Conservation (phyloP, 2,888 invertebrate genomes). For the Linnaemya vulpina region DNA sequence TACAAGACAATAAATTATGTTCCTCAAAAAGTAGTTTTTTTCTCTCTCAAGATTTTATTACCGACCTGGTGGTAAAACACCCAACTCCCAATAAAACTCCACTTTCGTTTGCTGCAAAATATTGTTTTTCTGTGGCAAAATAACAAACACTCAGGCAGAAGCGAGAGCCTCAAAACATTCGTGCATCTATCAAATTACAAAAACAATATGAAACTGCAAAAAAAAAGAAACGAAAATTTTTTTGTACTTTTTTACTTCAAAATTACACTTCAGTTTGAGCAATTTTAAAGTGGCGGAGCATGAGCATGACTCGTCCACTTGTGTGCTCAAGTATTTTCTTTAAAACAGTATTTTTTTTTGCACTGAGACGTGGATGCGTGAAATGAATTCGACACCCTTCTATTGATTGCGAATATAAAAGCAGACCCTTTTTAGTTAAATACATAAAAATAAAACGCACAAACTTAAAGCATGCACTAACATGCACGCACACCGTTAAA, state of each 20-base stretch:
- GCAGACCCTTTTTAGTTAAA: slow-evolving; percentile 66
- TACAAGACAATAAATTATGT: not conserved
- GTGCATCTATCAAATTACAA: slow-evolving; percentile 41
- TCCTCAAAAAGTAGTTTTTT: not conserved
- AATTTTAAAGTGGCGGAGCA: not conserved
- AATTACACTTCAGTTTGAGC: slow-evolving; percentile 43
- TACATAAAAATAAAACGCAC: slow-evolving; percentile 40
- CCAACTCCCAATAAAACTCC: not conserved
- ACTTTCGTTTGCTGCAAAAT: not conserved
- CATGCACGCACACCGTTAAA: slow-evolving; percentile 55
- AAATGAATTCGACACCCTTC: slow-evolving; percentile 72
- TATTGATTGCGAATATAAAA: slow-evolving; percentile 63
- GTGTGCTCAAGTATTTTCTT: slow-evolving; percentile 61
- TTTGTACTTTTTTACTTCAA: slow-evolving; percentile 45
- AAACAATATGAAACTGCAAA: no score
- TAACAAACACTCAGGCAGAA: slow-evolving; percentile 13
- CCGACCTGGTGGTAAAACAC: not conserved
- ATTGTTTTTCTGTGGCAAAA: slow-evolving; percentile 16
- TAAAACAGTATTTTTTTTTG: slow-evolving; percentile 59
- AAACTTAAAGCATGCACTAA: slow-evolving; percentile 17
- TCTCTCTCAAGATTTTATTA: not conserved
- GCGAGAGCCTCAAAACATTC: not conserved
- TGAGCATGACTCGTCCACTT: slow-evolving; percentile 46
- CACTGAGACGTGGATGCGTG: slow-evolving; percentile 70
- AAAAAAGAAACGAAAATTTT: slow-evolving; percentile 18